A percentile compares a stretch with the other conserved stretches of the same genome.
phyloP scores from a whole-genome alignment of 2,888 invertebrate genomes.

The Iselma pallidipennis region DNA sequence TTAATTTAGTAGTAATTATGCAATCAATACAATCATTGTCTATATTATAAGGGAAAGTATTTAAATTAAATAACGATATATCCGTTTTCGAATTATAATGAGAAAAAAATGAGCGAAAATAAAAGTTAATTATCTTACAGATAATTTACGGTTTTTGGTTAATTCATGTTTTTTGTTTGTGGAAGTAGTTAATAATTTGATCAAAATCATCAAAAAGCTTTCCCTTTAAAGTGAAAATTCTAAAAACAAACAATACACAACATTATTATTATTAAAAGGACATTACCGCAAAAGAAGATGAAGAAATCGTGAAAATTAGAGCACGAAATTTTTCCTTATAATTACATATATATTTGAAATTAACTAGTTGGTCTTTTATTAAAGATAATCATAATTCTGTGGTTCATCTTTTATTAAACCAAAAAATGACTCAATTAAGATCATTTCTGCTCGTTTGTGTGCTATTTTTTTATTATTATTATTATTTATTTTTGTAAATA shows the following conservation, averaged over 20 bases:
- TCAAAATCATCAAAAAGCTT: conserved; percentile 10
- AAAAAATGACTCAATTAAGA: too few relatives aligned
- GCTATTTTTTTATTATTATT: too few relatives aligned
- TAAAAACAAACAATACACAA: too few relatives aligned
- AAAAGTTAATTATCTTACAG: too few relatives aligned
- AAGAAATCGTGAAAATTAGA: conserved; percentile 2
- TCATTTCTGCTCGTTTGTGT: too few relatives aligned
- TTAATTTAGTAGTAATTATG: conserved; percentile 18
- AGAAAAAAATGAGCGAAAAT: background rate
- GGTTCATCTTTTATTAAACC: too few relatives aligned
- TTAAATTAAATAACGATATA: too few relatives aligned
- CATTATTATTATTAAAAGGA: conserved; percentile 9
- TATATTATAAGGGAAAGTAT: conserved; percentile 13
- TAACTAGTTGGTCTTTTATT: background rate
- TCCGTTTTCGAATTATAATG: background rate
- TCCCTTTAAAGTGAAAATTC: background rate
- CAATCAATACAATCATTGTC: conserved; percentile 16
- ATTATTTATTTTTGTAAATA: too few relatives aligned
- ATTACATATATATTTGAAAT: background rate
- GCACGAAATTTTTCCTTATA: background rate
- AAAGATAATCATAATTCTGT: background rate
- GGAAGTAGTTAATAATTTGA: conserved; percentile 2
- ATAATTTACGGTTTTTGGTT: too few relatives aligned
- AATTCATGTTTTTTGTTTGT: too few relatives aligned
- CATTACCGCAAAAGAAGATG: background rate